phyloP scores from a whole-genome alignment of 2,113 vertebrate genomes.

The Zosterops pallidus region DNA sequence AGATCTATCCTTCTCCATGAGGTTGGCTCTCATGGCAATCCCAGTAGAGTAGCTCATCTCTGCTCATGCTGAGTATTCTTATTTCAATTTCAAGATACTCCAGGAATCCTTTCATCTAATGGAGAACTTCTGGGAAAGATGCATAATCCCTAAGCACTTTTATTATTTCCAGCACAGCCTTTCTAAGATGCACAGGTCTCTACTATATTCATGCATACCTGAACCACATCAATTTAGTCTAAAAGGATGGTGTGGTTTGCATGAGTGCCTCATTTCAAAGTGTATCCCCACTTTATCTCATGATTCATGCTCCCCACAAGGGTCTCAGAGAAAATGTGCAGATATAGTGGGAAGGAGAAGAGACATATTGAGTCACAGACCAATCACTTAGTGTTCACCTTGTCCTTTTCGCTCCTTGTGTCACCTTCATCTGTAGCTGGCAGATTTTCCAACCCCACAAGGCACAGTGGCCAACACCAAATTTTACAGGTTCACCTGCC shows the following conservation, averaged over 20 bases:
- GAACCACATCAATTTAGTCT: background rate
- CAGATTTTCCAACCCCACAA: background rate
- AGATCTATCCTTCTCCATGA: background rate
- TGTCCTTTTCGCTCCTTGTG: background rate
- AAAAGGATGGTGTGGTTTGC: background rate
- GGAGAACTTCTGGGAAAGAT: background rate
- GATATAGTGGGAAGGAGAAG: background rate
- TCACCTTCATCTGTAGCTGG: background rate
- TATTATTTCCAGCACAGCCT: background rate
- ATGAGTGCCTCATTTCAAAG: background rate
- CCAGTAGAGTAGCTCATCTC: background rate
- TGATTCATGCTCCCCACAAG: background rate
- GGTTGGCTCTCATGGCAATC: background rate
- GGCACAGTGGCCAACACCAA: background rate
- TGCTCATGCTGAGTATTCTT: background rate
- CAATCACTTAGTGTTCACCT: background rate
- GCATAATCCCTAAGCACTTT: background rate
- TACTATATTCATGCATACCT: background rate
- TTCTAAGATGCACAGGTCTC: fast-evolving
- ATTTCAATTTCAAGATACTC: background rate
- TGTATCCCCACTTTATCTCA: background rate
- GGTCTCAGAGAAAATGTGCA: background rate
- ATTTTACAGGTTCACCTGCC: background rate
- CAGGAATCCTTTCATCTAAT: background rate
- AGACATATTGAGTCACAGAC: background rate